Conservation (phyloP, 2,113 vertebrate species). For the Barnardius zonarius region DNA sequence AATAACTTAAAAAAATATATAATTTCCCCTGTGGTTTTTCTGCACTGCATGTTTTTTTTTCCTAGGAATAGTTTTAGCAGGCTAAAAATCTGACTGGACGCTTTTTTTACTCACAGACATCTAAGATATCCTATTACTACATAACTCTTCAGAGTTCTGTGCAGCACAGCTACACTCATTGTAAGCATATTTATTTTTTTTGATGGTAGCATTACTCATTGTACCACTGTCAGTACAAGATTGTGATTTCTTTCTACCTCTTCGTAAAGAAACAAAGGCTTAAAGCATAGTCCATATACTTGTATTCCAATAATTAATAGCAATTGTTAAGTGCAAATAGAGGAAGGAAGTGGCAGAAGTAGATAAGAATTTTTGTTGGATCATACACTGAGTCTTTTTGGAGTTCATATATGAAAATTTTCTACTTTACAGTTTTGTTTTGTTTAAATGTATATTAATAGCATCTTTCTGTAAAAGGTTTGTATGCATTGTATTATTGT, state of each 20-base stretch:
- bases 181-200: not conserved
- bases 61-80: not conserved
- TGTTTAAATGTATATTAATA: not conserved
- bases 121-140: not conserved
- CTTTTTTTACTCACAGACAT: constrained; percentile 9
- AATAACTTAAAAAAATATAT: constrained; percentile 17
- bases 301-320: not conserved
- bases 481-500: not conserved
- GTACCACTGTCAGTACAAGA: not conserved
- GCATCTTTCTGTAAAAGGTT: not conserved
- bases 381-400: not conserved
- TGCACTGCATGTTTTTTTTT: constrained; percentile 22
- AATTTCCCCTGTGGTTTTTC: constrained; percentile 68
- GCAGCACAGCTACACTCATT: not conserved
- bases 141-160: not conserved
- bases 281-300: not conserved
- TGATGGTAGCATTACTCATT: accelerated
- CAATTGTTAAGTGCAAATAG: not conserved
- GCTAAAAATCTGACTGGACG: constrained; percentile 18
- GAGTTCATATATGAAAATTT: not conserved
- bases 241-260: not conserved
- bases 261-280: not conserved
- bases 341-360: not conserved
- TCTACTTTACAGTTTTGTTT: not conserved
- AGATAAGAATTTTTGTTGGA: not conserved